A percentile compares a stretch with the other conserved stretches of the same genome.
These are phyloP conservation scores for Zonitis immaculata DNA, from an alignment of 2,888 invertebrate genomes.

Conservation along the genomic window DNA sequence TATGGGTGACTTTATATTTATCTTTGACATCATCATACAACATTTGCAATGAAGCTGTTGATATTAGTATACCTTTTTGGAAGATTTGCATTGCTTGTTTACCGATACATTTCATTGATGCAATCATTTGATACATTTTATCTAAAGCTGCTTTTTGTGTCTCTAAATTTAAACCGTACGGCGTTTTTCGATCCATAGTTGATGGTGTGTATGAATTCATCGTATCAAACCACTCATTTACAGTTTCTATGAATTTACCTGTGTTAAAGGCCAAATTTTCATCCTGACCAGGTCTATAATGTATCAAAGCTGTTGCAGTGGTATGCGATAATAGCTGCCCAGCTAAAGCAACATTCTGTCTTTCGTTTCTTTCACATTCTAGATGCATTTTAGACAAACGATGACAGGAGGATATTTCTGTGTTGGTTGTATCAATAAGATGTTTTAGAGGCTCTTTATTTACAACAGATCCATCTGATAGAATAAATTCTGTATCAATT, in stretches of 20 bases:
- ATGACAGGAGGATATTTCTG: slow-evolving; percentile 21
- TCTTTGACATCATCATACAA: slow-evolving; percentile 13
- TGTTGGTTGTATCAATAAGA: slow-evolving; percentile 8
- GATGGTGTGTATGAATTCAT: slow-evolving; percentile 23
- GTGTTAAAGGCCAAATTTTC: slow-evolving; percentile 11
- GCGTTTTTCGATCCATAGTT: slow-evolving; percentile 16
- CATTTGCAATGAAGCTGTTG: slow-evolving; percentile 17
- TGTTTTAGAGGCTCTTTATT: slow-evolving; percentile 12
- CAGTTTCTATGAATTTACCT: slow-evolving; percentile 27
- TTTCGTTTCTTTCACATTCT: slow-evolving; percentile 20
- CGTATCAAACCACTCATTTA: slow-evolving; percentile 33
- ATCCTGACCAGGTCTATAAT: slow-evolving; percentile 22
- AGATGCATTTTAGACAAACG: slow-evolving; percentile 24
- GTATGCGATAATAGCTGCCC: slow-evolving; percentile 30
- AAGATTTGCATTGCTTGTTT: slow-evolving; percentile 22
- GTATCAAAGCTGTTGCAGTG: slow-evolving; percentile 28
- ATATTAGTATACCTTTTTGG: slow-evolving; percentile 26
- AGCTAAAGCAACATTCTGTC: slow-evolving; percentile 30
- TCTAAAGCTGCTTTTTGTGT: background rate
- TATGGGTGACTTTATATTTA: slow-evolving; percentile 9
- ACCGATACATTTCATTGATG: slow-evolving; percentile 20
- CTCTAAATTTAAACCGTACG: too few relatives aligned
- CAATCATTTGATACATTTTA: slow-evolving; percentile 12
- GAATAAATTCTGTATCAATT: slow-evolving; percentile 27
- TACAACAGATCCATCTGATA: slow-evolving; percentile 19